Evolutionary conservation across 2,113 vertebrate genomes (phyloP).

Genomic region (Lamprotornis superbus): DNA sequence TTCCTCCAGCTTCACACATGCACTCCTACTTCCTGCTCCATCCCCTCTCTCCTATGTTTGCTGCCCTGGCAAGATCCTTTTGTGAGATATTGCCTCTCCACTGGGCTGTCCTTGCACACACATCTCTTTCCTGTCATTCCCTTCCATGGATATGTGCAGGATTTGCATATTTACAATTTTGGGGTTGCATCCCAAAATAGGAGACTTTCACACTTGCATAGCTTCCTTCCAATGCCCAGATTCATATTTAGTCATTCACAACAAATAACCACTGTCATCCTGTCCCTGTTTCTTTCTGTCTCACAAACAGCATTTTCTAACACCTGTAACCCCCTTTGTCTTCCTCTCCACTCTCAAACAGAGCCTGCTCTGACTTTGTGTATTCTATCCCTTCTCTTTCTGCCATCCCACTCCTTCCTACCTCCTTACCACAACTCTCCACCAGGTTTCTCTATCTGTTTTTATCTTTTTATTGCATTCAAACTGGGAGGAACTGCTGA

Average conservation of each 20-base stretch:
- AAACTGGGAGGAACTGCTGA: background rate
- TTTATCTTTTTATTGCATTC: conserved; percentile 25
- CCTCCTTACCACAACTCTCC: background rate
- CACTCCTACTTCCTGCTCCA: background rate
- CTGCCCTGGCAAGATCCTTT: background rate
- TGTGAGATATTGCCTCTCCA: background rate
- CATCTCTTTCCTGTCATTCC: background rate
- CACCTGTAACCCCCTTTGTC: background rate
- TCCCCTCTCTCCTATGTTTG: background rate
- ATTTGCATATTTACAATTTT: background rate
- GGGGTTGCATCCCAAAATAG: background rate
- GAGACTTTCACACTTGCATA: background rate
- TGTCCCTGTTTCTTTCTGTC: background rate
- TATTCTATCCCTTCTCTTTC: background rate
- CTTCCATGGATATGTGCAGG: background rate
- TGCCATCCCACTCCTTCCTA: conserved; percentile 10
- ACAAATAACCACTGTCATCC: background rate
- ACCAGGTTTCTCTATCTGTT: background rate
- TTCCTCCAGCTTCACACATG: background rate
- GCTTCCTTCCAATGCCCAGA: background rate
- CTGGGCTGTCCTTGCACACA: background rate
- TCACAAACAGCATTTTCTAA: background rate
- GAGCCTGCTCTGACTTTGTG: background rate
- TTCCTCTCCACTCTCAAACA: background rate
- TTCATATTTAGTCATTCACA: background rate